Base-by-base conservation (phyloP, 2,888 invertebrate genomes). In the Aleiodes leptofemur region DNA sequence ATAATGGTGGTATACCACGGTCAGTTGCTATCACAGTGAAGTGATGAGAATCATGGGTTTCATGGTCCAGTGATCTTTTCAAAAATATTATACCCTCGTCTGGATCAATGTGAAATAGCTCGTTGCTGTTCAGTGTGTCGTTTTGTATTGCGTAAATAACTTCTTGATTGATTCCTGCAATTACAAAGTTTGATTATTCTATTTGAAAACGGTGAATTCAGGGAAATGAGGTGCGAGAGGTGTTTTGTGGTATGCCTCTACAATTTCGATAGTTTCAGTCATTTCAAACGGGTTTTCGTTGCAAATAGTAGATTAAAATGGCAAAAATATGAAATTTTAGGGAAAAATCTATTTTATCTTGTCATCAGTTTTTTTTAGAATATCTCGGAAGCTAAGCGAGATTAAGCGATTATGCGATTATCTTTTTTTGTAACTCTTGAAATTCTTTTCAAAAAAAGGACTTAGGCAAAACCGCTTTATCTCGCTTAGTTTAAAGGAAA, bases 21-120 rank as follows among this genome's bases (percentile, higher is more conserved):
- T 98, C 98, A 16, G 93, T 92, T 2, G 97, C 97, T 66, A 94
- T 92, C 7, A 97, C 93, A 66, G 95, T 92, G 85, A 97, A 94
- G 86, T 95, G 95, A 90, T 96, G 95, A 11, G 92, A 91, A 75
- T 92, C 92, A 73, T 92, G 91, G 14, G 91, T 88, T 90, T 98
- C 98, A 84, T 96, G 94, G 90, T 98, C 97, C 75, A 98, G 91
- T 56, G 94, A 91, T 85, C 94, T 93, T 85, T 95, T 94, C 80
- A 97, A 91, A 84, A 93, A 94, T 82, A 98, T 93, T 0, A 92
- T 92, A 29, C 98, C 98, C 79, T 94, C 94, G 53, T 90, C 90
- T 9, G 94, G 92, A 83, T 97, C 95, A 80, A 97, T 93, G 83
- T 94, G 92, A 90, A 97, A 97, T 81, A 93, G 92, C 69, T 94